These are phyloP conservation scores for Busseola fusca DNA, from an alignment of 2,888 invertebrate genomes.

Conservation along the genomic window DNA sequence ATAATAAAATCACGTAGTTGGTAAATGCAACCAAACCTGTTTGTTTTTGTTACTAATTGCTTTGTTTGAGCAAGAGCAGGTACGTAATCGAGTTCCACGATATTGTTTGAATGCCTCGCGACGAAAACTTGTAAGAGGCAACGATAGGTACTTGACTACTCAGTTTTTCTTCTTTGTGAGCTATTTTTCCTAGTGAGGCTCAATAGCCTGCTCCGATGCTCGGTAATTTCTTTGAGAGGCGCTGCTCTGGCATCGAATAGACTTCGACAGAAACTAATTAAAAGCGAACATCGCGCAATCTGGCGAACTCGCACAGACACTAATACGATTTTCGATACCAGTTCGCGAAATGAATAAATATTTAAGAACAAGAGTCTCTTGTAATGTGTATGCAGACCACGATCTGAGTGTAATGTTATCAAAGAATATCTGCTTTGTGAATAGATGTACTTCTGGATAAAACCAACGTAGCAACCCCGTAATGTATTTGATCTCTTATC, in stretches of 20 bases:
- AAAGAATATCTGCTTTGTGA: slow-evolving; percentile 23
- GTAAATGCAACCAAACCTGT: slow-evolving; percentile 53
- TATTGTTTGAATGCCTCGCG: slow-evolving; percentile 45
- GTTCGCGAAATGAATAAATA: slow-evolving; percentile 61
- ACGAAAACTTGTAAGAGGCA: slow-evolving; percentile 55
- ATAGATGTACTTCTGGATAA: slow-evolving; percentile 21
- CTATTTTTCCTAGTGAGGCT: slow-evolving; percentile 61
- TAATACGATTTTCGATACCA: slow-evolving; percentile 63
- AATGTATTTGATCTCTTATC: slow-evolving; percentile 16
- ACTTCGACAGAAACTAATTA: slow-evolving; percentile 83
- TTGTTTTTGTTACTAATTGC: slow-evolving; percentile 53
- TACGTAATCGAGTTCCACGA: slow-evolving; percentile 38
- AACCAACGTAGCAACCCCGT: neutral
- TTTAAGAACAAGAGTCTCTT: slow-evolving; percentile 25
- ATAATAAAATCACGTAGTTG: slow-evolving; percentile 51
- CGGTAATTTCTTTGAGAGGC: slow-evolving; percentile 77
- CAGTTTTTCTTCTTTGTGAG: slow-evolving; percentile 60
- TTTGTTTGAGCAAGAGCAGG: slow-evolving; percentile 42
- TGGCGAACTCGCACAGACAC: slow-evolving; percentile 67
- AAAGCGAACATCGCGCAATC: slow-evolving; percentile 80
- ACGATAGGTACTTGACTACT: slow-evolving; percentile 47
- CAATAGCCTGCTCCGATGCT: slow-evolving; percentile 58
- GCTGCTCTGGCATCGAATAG: slow-evolving; percentile 72
- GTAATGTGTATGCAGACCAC: slow-evolving; percentile 33
- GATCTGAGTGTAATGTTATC: slow-evolving; percentile 22